These are phyloP conservation scores for Lepus timidus DNA, from an alignment of 2,113 vertebrate genomes.

Conservation along the genomic window DNA sequence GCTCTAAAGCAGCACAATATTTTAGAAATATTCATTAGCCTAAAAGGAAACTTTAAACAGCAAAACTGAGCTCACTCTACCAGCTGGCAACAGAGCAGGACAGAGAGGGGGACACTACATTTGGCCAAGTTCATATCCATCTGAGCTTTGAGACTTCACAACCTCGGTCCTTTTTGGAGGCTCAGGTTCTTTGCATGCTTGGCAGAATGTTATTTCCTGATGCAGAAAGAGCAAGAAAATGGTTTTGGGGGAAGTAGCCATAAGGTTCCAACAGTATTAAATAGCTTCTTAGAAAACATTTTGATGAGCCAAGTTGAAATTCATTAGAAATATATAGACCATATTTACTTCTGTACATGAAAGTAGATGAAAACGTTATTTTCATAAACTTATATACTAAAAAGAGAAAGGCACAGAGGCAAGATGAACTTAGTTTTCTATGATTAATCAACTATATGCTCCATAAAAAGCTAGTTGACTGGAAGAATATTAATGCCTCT, in stretches of 20 bases:
- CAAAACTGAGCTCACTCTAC: slow-evolving; percentile 47
- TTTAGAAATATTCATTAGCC: slow-evolving; percentile 79
- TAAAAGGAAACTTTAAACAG: slow-evolving; percentile 73
- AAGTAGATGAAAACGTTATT: background rate
- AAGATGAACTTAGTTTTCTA: background rate
- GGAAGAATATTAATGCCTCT: background rate
- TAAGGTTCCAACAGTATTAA: background rate
- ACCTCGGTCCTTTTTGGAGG: slow-evolving; percentile 14
- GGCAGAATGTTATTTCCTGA: slow-evolving; percentile 57
- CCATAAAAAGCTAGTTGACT: background rate
- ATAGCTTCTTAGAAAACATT: slow-evolving; percentile 41
- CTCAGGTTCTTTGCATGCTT: slow-evolving; percentile 48
- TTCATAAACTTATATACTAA: background rate
- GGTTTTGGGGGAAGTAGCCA: background rate
- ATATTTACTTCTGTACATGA: background rate
- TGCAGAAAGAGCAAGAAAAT: slow-evolving; percentile 35
- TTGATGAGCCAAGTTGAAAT: slow-evolving; percentile 54
- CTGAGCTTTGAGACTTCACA: slow-evolving; percentile 13
- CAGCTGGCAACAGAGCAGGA: slow-evolving; percentile 39
- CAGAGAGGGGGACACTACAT: background rate
- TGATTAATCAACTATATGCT: background rate
- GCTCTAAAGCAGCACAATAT: slow-evolving; percentile 72
- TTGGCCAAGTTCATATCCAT: slow-evolving; percentile 1
- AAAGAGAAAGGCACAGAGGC: background rate
- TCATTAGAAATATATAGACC: background rate